These are phyloP conservation scores for Tangara arthus DNA, from an alignment of 2,797 vertebrate species.

Conservation along the genomic window DNA sequence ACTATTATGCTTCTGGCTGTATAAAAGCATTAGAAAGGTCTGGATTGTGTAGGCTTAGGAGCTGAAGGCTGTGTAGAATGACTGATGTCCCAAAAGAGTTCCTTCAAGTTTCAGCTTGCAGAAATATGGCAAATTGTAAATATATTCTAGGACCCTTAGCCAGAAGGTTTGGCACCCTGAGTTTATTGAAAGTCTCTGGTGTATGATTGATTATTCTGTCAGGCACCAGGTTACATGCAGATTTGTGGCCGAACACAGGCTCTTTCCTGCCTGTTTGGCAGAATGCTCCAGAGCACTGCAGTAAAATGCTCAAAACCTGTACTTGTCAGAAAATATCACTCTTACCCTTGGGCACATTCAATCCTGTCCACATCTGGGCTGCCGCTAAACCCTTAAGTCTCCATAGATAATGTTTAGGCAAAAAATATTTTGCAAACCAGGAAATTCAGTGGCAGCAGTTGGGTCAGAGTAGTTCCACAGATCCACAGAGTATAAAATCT, in stretches of 20 bases:
- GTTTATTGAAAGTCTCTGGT: neutral
- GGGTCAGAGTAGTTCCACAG: neutral
- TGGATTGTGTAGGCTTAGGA: neutral
- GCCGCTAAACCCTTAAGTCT: neutral
- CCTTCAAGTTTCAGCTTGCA: neutral
- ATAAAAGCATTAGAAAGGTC: neutral
- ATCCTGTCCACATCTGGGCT: neutral
- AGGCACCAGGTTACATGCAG: neutral
- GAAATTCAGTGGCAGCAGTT: neutral
- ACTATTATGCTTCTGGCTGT: neutral
- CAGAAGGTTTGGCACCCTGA: neutral
- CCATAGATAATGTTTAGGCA: neutral
- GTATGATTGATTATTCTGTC: conserved; percentile 18
- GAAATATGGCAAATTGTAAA: conserved; percentile 13
- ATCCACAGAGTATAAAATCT: neutral
- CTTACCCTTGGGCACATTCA: conserved; percentile 23
- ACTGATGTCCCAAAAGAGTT: neutral
- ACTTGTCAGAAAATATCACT: conserved; percentile 21
- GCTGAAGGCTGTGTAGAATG: neutral
- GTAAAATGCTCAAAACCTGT: conserved; percentile 12
- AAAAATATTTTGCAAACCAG: neutral
- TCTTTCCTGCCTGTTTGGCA: conserved; percentile 9
- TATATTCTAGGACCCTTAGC: neutral
- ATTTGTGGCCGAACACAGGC: neutral
- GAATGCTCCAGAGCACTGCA: conserved; percentile 32